Conservation (phyloP, 53 echinoderm and acorn worm species). For the Apostichopus leukothele region DNA sequence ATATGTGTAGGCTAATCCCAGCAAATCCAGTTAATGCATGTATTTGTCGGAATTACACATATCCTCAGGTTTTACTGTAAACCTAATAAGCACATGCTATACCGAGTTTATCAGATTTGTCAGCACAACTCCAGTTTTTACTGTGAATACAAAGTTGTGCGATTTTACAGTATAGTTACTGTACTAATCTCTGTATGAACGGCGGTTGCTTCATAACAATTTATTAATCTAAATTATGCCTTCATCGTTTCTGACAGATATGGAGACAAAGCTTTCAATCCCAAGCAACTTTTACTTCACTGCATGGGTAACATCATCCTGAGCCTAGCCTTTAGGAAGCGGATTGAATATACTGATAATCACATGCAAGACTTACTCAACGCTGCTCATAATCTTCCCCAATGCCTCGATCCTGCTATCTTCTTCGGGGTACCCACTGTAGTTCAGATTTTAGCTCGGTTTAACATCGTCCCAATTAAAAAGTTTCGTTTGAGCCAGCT, state of each 20-base stretch:
- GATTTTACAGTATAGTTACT: no score
- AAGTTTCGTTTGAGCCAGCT: conserved; percentile 32
- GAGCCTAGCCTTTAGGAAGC: conserved; percentile 18
- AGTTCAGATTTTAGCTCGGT: conserved; percentile 24
- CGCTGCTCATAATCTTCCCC: conserved; percentile 38
- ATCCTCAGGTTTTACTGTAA: no score
- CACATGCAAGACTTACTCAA: background rate
- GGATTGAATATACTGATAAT: conserved; percentile 19
- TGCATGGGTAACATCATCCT: conserved; percentile 48
- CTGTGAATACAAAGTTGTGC: no score
- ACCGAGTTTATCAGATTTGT: no score
- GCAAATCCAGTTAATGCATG: no score
- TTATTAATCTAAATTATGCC: background rate
- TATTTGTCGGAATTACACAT: no score
- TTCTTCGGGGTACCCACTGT: conserved; percentile 30
- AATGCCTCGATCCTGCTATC: conserved; percentile 24
- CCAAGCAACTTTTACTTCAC: conserved; percentile 17
- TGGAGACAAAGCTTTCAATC: conserved; percentile 19
- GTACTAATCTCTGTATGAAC: no score
- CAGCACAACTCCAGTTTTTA: no score
- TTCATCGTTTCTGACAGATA: background rate
- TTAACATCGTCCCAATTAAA: conserved; percentile 21
- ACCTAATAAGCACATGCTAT: no score
- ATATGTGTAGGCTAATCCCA: no score
- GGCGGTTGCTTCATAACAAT: no score